Percentiles rank a stretch among this genome's conserved stretches.
Evolutionary conservation across 2,113 vertebrate species (phyloP).

Genomic region (Haemorhous mexicanus): DNA sequence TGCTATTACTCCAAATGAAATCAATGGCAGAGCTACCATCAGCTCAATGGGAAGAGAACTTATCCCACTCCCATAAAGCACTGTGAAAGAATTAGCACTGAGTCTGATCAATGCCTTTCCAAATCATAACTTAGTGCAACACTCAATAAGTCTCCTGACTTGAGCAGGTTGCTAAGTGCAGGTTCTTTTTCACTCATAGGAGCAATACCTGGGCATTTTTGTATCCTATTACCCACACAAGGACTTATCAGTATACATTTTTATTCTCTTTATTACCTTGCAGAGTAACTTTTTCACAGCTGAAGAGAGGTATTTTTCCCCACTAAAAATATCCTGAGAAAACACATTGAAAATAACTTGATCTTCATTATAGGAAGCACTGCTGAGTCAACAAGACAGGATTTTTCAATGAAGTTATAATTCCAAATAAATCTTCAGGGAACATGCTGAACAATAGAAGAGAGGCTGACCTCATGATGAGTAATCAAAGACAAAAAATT

Average conservation of each 20-base stretch:
- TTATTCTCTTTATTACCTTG: background rate
- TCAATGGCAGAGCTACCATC: slow-evolving; percentile 32
- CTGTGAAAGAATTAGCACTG: slow-evolving; percentile 30
- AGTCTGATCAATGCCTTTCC: slow-evolving; percentile 49
- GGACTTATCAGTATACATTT: background rate
- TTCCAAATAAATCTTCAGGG: background rate
- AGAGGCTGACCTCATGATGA: accelerated
- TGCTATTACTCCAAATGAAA: slow-evolving; percentile 53
- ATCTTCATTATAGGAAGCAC: background rate
- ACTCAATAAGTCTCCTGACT: slow-evolving; percentile 13
- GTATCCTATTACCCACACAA: background rate
- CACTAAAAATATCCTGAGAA: background rate
- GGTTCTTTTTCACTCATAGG: slow-evolving; percentile 3
- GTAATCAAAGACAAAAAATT: background rate
- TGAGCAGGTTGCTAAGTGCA: background rate
- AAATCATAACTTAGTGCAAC: slow-evolving; percentile 30
- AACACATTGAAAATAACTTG: background rate
- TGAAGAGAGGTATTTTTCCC: background rate
- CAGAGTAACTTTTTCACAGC: background rate
- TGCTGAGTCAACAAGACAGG: background rate
- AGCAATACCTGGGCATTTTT: background rate
- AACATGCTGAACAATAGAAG: background rate
- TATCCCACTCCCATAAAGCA: slow-evolving; percentile 22
- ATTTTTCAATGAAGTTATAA: background rate
- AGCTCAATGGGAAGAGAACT: slow-evolving; percentile 2